Percentiles rank a stretch among this genome's conserved stretches.
phyloP scores from a whole-genome alignment of 2,888 invertebrate species.

The Synergus gifuensis region DNA sequence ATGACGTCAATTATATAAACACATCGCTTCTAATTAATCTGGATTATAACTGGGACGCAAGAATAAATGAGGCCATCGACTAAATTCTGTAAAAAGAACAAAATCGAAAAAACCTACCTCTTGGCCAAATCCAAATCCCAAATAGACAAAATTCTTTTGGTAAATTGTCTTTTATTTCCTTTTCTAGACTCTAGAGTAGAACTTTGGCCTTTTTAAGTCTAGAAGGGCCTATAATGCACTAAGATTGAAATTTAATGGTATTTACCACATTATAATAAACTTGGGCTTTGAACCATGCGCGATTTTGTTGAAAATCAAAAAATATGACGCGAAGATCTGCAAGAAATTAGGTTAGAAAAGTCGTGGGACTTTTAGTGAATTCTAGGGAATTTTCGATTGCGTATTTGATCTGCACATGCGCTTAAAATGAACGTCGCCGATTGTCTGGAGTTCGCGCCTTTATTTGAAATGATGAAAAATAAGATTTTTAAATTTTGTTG shows the following conservation, averaged over 20 bases:
- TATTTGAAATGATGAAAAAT: too few relatives aligned
- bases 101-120: not conserved
- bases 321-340: not conserved
- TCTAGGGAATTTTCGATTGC: too few relatives aligned
- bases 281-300: constrained; percentile 15
- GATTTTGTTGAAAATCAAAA: not conserved
- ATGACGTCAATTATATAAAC: constrained; percentile 26
- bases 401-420: too few relatives aligned
- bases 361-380: too few relatives aligned
- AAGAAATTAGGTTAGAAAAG: not conserved
- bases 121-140: not conserved
- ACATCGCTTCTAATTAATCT: not conserved
- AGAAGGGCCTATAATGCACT: not conserved
- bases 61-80: not conserved
- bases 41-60: not conserved
- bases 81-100: not conserved
- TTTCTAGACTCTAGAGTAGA: too few relatives aligned
- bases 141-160: not conserved
- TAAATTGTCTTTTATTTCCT: not conserved
- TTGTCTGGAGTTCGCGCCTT: too few relatives aligned
- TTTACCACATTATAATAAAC: not conserved
- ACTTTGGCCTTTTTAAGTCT: too few relatives aligned
- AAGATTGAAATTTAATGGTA: not conserved
- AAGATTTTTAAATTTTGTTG: too few relatives aligned
- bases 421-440: too few relatives aligned